A percentile compares a stretch with the other conserved stretches of the same genome.
phyloP scores from a whole-genome alignment of 2,888 invertebrate genomes.

The Dryadula phaetusa region DNA sequence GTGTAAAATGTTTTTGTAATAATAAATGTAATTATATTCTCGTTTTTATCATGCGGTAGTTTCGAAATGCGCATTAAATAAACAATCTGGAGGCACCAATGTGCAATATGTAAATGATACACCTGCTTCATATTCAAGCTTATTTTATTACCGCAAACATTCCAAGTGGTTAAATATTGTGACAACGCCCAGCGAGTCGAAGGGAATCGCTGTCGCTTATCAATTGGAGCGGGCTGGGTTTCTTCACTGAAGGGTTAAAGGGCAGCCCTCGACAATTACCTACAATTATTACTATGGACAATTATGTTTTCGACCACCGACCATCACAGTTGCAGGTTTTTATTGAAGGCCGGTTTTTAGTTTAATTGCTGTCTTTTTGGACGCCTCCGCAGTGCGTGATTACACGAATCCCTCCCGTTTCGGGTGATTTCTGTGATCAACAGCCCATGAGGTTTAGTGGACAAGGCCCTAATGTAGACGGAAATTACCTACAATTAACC shows the following conservation, averaged over 20 bases:
- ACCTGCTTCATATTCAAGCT: slow-evolving; percentile 5
- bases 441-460: slow-evolving; percentile 39
- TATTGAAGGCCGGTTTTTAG: slow-evolving; percentile 77
- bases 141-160: slow-evolving; percentile 4
- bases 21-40: slow-evolving; percentile 25
- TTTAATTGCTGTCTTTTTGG: slow-evolving; percentile 72
- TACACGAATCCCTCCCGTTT: slow-evolving; percentile 52
- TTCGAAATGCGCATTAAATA: slow-evolving; percentile 5
- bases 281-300: slow-evolving; percentile 81
- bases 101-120: slow-evolving; percentile 24
- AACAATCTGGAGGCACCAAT: neutral
- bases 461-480: slow-evolving; percentile 33
- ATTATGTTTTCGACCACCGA: slow-evolving; percentile 74
- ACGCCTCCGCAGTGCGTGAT: slow-evolving; percentile 48
- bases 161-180: slow-evolving; percentile 8
- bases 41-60: slow-evolving; percentile 11
- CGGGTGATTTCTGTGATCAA: slow-evolving; percentile 53
- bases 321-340: slow-evolving; percentile 78
- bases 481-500: slow-evolving; percentile 30
- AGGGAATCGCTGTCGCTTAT: slow-evolving; percentile 43
- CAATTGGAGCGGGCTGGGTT: slow-evolving; percentile 53
- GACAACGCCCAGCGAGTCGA: neutral
- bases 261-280: slow-evolving; percentile 77
- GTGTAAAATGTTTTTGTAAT: slow-evolving; percentile 12
- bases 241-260: slow-evolving; percentile 75